Base-by-base conservation (phyloP, 2,888 invertebrate species). In the Eupeodes latifasciatus region DNA sequence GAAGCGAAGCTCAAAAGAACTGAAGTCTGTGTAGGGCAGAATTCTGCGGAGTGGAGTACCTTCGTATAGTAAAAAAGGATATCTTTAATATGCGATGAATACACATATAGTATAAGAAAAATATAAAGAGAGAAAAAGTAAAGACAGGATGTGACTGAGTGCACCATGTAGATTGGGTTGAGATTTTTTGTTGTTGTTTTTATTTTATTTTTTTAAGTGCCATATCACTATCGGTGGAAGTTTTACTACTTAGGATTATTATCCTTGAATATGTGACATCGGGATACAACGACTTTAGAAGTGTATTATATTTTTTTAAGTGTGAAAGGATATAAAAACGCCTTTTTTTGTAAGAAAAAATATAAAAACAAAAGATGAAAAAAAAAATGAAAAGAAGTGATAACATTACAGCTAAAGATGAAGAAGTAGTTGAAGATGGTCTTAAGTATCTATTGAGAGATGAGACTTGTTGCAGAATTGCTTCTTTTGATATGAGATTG, bases 231-330 rank as follows among this genome's bases (percentile, higher is more conserved):
- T 87, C 72, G 77, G 77, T 80, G 84, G 76, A 80, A 72, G 67
- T 84, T 87, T 87, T 80, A 87, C 84, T 87, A 76, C 87, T 84
- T 66, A 62, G 66, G 76, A 84, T 84, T 84, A 81, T 84, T 87
- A 87, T 84, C 84, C 80, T 77, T 77, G 77, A 77, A 72, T 84
- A 72, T 84, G 84, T 80, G 59, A 72, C 80, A 80, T 77, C 55
- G 49, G 16, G 53, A 71, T 71, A 66, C 55, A 57, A 77, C 7
- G 66, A 57, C 44, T 71, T 27, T 64, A 61, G 84, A 67, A 80
- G 72, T 75, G 51, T 34, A 55, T 11, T 55, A 40, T 72, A 5
- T 47, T 40, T 74, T 86, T 75, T 77, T 57, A 77, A 77, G 59
- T 59, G 71, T 72, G 80, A 76, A 19, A 19, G 19, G 62, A 72